Evolutionary conservation across 2,888 invertebrate genomes (phyloP).

Genomic region (Drosophila paracracens): DNA sequence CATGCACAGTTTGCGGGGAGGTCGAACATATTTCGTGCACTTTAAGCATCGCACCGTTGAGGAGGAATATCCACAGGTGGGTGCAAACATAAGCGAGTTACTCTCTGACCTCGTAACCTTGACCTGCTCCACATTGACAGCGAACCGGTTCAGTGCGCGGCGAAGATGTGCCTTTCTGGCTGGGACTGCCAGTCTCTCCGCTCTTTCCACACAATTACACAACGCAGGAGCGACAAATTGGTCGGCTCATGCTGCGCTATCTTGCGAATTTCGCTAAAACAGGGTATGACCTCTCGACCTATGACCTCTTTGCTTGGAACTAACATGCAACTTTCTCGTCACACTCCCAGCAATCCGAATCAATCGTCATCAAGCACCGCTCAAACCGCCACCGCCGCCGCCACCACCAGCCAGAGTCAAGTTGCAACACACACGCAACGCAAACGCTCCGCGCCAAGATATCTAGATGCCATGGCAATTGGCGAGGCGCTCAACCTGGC

Average conservation of each 20-base stretch:
- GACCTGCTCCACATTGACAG: constrained; percentile 84
- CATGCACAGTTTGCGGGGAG: constrained; percentile 91
- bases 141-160: constrained; percentile 93
- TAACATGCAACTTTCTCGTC: neutral
- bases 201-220: constrained; percentile 92
- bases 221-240: constrained; percentile 90
- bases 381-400: constrained; percentile 12
- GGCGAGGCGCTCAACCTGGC: constrained; percentile 77
- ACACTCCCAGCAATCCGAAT: constrained; percentile 79
- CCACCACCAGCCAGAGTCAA: constrained; percentile 15
- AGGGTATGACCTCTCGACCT: constrained; percentile 88
- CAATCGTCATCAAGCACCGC: constrained; percentile 64
- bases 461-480: constrained; percentile 18
- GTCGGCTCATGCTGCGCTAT: constrained; percentile 92
- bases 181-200: constrained; percentile 91
- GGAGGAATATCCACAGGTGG: constrained; percentile 91
- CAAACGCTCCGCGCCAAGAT: constrained; percentile 37
- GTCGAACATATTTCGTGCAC: constrained; percentile 94
- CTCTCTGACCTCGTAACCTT: constrained; percentile 12
- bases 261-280: constrained; percentile 94
- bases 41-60: constrained; percentile 94
- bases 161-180: constrained; percentile 93
- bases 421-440: constrained; percentile 41
- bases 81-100: constrained; percentile 17
- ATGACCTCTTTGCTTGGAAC: neutral